A percentile compares a stretch with the other conserved stretches of the same genome.
Conservation (phyloP, 2,797 vertebrate genomes). For the Catamblyrhynchus diadema region DNA sequence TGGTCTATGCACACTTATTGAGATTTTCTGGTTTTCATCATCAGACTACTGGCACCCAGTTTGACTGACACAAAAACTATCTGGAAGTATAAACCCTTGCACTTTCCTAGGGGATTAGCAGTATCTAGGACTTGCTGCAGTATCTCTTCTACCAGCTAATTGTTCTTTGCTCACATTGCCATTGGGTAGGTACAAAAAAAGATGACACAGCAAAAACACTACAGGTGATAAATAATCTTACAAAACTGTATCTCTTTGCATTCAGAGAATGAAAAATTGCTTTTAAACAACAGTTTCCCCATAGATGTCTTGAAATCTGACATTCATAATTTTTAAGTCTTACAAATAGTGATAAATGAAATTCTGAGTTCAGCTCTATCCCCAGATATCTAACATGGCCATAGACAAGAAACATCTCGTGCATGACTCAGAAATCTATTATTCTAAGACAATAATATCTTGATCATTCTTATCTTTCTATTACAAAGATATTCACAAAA, state of each 20-base stretch:
- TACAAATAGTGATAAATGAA: background rate
- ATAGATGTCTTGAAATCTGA: constrained; percentile 5
- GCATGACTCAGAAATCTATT: background rate
- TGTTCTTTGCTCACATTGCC: background rate
- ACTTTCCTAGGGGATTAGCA: background rate
- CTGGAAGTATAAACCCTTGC: background rate
- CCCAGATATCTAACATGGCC: background rate
- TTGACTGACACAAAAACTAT: background rate
- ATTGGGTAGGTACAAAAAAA: background rate
- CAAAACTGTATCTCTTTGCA: background rate
- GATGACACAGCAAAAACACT: background rate
- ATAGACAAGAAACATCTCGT: background rate
- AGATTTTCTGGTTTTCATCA: background rate
- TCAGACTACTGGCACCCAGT: background rate
- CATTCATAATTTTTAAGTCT: background rate
- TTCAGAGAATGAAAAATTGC: background rate
- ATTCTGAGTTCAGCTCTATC: background rate
- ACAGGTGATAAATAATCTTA: background rate
- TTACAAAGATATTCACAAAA: background rate
- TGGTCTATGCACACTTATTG: background rate
- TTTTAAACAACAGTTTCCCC: background rate
- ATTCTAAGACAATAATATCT: constrained; percentile 9
- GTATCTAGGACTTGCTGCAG: background rate
- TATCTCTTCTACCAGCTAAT: background rate
- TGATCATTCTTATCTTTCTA: background rate